A percentile compares a stretch with the other conserved stretches of the same genome.
Evolutionary conservation across 2,888 invertebrate genomes (phyloP).

Genomic region (Hyles lineata): DNA sequence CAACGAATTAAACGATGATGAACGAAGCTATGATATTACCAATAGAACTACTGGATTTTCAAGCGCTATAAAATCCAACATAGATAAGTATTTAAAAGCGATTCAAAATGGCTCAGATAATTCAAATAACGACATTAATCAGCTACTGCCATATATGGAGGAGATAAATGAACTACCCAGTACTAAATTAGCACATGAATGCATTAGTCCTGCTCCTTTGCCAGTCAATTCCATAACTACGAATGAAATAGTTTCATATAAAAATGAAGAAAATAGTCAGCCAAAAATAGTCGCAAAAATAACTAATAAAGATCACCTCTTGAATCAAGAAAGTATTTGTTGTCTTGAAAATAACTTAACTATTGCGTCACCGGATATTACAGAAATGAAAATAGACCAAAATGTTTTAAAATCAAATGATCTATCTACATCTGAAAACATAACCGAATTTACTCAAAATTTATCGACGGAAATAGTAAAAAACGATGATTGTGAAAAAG

Average conservation of each 20-base stretch:
- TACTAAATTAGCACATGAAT: background rate
- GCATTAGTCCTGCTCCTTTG: background rate
- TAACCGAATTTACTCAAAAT: background rate
- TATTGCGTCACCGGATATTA: background rate
- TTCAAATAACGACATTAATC: constrained; percentile 39
- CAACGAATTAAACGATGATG: constrained; percentile 49
- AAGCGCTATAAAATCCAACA: constrained; percentile 61
- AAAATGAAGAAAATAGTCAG: background rate
- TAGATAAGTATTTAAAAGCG: constrained; percentile 62
- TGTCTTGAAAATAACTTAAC: background rate
- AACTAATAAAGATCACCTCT: background rate
- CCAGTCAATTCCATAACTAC: no score
- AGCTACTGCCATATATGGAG: constrained; percentile 41
- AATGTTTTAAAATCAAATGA: no score
- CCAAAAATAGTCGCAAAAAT: background rate
- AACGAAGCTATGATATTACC: constrained; percentile 37
- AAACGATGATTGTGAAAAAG: background rate
- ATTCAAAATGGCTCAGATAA: constrained; percentile 39
- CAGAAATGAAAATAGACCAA: background rate
- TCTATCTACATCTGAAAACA: background rate
- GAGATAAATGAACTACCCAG: constrained; percentile 7
- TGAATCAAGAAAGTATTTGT: background rate
- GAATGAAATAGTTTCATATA: background rate
- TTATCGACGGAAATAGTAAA: background rate
- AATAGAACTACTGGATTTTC: constrained; percentile 57